A percentile compares a stretch with the other conserved stretches of the same genome.
Conservation (phyloP, 2,113 vertebrate genomes). For the Pionites leucogaster region DNA sequence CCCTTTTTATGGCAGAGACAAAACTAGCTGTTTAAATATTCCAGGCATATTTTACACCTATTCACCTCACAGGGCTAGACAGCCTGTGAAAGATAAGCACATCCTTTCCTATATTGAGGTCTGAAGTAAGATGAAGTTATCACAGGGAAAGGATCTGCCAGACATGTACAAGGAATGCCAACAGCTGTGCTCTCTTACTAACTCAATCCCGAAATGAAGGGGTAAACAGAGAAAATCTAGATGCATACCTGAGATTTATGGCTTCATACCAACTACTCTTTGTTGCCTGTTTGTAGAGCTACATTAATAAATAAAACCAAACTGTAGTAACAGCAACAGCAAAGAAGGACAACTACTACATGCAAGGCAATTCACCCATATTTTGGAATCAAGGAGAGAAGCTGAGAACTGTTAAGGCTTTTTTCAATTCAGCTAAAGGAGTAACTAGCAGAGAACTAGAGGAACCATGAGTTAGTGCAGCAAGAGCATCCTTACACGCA, state of each 20-base stretch:
- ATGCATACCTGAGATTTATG: neutral
- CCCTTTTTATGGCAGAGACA: neutral
- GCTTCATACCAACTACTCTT: neutral
- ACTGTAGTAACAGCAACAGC: neutral
- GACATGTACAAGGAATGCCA: neutral
- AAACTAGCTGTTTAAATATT: conserved; percentile 7
- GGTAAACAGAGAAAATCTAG: neutral
- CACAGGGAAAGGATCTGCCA: neutral
- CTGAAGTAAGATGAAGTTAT: neutral
- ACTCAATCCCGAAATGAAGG: neutral
- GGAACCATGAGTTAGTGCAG: neutral
- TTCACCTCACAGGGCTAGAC: neutral
- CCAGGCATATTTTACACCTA: neutral
- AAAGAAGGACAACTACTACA: neutral
- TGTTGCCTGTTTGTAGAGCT: neutral
- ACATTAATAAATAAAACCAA: neutral
- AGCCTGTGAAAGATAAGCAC: neutral
- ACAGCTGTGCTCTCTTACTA: neutral
- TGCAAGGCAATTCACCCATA: neutral
- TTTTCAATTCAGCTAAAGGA: neutral
- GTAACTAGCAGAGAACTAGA: neutral
- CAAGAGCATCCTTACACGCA: neutral
- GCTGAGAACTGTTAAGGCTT: neutral
- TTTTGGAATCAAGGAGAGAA: neutral
- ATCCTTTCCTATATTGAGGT: neutral